Evolutionary conservation across 2,113 vertebrate genomes (phyloP).

Genomic region (Scomber colias): DNA sequence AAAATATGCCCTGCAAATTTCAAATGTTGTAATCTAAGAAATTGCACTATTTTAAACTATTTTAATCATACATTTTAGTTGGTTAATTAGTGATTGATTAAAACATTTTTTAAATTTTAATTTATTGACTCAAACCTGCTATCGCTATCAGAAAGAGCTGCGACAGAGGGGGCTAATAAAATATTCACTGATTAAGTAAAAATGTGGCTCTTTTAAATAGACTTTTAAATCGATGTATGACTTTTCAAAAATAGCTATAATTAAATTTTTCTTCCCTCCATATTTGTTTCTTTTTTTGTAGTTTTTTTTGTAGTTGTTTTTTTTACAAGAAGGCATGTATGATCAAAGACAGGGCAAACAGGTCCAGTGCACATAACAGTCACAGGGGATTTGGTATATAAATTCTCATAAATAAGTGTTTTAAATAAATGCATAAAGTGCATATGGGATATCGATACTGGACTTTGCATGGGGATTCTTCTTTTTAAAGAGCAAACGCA

Average conservation of each 20-base stretch:
- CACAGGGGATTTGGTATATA: slow-evolving; percentile 31
- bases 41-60: not conserved
- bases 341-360: slow-evolving; percentile 69
- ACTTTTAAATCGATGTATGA: slow-evolving; percentile 45
- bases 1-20: slow-evolving; percentile 33
- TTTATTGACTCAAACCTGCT: slow-evolving; percentile 3
- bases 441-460: slow-evolving; percentile 38
- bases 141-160: slow-evolving; percentile 13
- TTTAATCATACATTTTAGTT: slow-evolving; percentile 14
- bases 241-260: slow-evolving; percentile 73
- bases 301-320: slow-evolving; percentile 11
- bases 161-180: not conserved
- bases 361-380: slow-evolving; percentile 77
- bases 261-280: slow-evolving; percentile 31
- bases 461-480: not conserved
- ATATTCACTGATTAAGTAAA: slow-evolving; percentile 62
- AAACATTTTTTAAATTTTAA: not conserved
- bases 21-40: slow-evolving; percentile 31
- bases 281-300: not conserved
- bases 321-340: slow-evolving; percentile 74
- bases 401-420: slow-evolving; percentile 52
- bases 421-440: slow-evolving; percentile 72
- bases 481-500: slow-evolving; percentile 16
- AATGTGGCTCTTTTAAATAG: slow-evolving; percentile 53
- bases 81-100: slow-evolving; percentile 10